Conservation (phyloP, 2,113 vertebrate species). For the Carassius carassius region DNA sequence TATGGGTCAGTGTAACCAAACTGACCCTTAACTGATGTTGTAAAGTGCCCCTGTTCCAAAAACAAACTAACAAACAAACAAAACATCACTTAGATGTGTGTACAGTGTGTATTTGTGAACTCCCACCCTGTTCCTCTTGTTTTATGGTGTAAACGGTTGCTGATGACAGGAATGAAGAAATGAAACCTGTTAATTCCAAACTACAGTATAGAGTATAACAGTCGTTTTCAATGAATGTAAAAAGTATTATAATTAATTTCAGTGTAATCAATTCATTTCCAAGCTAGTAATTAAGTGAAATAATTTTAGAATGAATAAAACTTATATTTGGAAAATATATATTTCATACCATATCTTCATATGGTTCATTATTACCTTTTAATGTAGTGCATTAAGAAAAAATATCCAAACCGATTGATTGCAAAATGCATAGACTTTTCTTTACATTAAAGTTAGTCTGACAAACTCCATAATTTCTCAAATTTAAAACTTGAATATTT, state of each 20-base stretch:
- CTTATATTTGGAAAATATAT: background rate
- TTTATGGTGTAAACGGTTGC: background rate
- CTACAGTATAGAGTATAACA: background rate
- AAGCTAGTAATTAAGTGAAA: background rate
- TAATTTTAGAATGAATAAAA: background rate
- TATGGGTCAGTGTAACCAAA: constrained; percentile 9
- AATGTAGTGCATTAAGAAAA: background rate
- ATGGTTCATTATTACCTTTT: background rate
- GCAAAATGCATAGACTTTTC: background rate
- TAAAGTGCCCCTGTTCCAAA: background rate
- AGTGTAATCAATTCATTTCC: background rate
- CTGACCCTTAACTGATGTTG: background rate
- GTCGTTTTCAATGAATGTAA: background rate
- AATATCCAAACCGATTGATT: background rate
- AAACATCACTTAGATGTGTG: too few relatives aligned
- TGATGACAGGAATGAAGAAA: background rate
- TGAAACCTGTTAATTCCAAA: background rate
- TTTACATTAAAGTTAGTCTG: background rate
- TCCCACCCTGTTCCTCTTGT: background rate
- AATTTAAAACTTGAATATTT: background rate
- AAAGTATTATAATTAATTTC: background rate
- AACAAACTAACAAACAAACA: background rate
- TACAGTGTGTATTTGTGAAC: background rate
- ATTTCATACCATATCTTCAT: background rate
- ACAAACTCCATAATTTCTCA: background rate